Conservation (phyloP, 2,888 invertebrate species). For the Pyralis farinalis region DNA sequence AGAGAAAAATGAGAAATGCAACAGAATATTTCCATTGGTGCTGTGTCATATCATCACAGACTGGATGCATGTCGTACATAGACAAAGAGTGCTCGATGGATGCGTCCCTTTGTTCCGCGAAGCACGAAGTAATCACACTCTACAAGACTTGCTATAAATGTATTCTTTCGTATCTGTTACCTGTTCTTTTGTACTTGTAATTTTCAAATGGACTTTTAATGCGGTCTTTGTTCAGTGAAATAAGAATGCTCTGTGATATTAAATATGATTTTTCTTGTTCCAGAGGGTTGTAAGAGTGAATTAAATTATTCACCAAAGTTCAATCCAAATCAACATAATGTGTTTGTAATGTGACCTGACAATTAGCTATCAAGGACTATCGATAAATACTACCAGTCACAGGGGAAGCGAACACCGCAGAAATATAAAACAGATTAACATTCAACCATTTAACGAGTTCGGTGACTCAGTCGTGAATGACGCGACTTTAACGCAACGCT, state of each 20-base stretch:
- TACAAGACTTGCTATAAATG: conserved; percentile 35
- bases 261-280: too few species aligned
- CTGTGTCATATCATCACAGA: conserved; percentile 1
- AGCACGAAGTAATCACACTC: conserved; percentile 50
- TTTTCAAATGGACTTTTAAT: conserved; percentile 4
- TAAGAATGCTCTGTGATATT: neutral
- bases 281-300: too few species aligned
- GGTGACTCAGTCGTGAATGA: too few species aligned
- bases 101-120: conserved; percentile 44
- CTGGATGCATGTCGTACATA: conserved; percentile 2
- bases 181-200: neutral
- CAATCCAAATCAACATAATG: too few species aligned
- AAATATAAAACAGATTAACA: too few species aligned
- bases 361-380: too few species aligned
- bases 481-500: too few species aligned
- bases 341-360: too few species aligned
- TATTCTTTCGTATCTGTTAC: conserved; percentile 20
- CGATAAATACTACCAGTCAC: too few species aligned
- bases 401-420: too few species aligned
- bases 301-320: too few species aligned
- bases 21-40: neutral
- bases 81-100: conserved; percentile 47
- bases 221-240: neutral
- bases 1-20: neutral
- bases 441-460: too few species aligned